Evolutionary conservation across 2,797 vertebrate species (phyloP), one percentile per base, ranked within the genome.

Genomic region (Aselliscus stoliczkanus): DNA sequence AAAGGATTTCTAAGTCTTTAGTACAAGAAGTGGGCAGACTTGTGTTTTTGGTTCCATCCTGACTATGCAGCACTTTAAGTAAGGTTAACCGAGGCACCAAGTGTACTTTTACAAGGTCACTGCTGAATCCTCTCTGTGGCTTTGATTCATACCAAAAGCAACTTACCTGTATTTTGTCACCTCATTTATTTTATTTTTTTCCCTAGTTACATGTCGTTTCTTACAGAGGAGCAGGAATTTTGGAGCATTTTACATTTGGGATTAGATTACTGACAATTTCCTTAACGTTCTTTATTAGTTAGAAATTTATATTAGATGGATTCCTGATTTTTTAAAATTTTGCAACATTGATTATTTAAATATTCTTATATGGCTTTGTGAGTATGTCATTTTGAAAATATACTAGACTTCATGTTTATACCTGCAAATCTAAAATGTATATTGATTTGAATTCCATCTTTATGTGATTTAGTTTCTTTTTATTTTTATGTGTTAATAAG

Each of bases 121-220:
- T 95, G 93, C 98, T 98, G 97, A 96, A 97, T 98, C 97, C 98
- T 97, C 97, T 95, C 58, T 50, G 98, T 97, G 98, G 97, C 98
- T 98, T 98, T 98, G 98, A 97, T 98, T 98, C 97, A 95, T 97
- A 98, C 96, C 98, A 96, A 97, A 96, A 93, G 31, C 81, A 98
- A 86, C 97, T 98, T 98, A 94, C 62, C 94, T 98, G 94, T 97
- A 97, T 98, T 98, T 97, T 98, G 94, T 98, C 98, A 98, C 97
- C 97, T 98, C 81, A 80, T 84, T 97, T 95, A 97, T 62, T 95
- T 96, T 76, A 94, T 96, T 97, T 98, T 98, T 56, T 96, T 94
- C 93, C 96, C 17, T 87, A 89, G 95, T 97, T 98, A 76, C 10
- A 65, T 79, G 87, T 85, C 8, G 10, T 97, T 97, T 98, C 76